These are phyloP conservation scores for Kuschelorhynchus macadamiae DNA, from an alignment of 2,888 invertebrate species.

Conservation along the genomic window DNA sequence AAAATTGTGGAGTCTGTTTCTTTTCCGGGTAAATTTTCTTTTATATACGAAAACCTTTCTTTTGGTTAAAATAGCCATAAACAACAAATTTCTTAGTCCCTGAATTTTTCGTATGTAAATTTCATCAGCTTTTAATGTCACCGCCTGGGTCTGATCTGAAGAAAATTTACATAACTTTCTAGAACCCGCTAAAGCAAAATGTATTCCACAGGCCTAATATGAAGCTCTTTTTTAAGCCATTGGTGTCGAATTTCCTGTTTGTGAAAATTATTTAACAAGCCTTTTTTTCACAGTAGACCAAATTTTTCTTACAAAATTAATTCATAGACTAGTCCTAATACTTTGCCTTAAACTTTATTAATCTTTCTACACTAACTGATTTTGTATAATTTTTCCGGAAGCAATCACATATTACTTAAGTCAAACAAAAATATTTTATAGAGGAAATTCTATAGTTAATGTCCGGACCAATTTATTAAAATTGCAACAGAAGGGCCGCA, in stretches of 20 bases:
- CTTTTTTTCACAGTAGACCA: no score
- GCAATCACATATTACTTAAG: no score
- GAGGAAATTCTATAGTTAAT: no score
- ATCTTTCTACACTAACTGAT: no score
- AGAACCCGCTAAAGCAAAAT: constrained; percentile 18
- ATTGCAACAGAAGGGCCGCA: no score
- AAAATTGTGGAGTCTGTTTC: constrained; percentile 33
- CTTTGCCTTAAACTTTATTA: no score
- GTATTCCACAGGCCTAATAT: constrained; percentile 26
- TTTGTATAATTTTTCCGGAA: no score
- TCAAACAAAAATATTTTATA: constrained; percentile 2
- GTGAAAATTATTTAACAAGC: no score
- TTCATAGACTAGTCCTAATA: no score
- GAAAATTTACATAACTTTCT: constrained; percentile 43
- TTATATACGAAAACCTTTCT: constrained; percentile 17
- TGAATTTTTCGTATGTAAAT: constrained; percentile 49
- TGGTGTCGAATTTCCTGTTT: constrained; percentile 13
- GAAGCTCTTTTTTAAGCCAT: constrained; percentile 29
- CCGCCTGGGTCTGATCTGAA: constrained; percentile 40
- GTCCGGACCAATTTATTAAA: no score
- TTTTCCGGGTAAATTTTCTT: constrained; percentile 32
- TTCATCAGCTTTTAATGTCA: constrained; percentile 49
- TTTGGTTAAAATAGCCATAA: constrained; percentile 33
- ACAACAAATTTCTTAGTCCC: constrained; percentile 39
- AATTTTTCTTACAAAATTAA: no score